Base-by-base conservation (phyloP, 2,797 vertebrate genomes). In the Linurgus olivaceus region DNA sequence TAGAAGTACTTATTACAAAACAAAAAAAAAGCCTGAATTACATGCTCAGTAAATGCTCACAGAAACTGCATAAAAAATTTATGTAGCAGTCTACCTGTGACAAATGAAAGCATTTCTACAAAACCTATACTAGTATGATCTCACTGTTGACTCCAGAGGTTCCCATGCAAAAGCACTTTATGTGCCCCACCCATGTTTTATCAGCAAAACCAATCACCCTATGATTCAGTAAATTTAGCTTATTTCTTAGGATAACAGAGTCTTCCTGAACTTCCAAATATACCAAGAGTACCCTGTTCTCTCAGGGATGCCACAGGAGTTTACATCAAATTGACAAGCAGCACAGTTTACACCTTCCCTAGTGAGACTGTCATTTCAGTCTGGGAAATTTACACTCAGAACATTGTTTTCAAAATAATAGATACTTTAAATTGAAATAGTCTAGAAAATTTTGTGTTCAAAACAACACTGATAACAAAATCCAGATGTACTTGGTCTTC, bases 221-320 rank as follows among this genome's bases (percentile, higher is more conserved):
- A 17, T 7, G 6, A 68, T 14, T 59, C 23, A 70, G 28, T 37
- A 68, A 33, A 31, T 7, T 19, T 28, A 47, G 16, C 1, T 7
- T 37, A 40, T 55, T 70, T 65, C 16, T 76, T 55, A 18, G 5
- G 7, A 65, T 11, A 61, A 73, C 3, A 66, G 5, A 83, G 2
- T 21, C 37, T 31, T 31, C 31, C 52, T 31, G 47, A 47, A 50
- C 17, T n/a, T 50, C 13, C 19, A 50, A 45, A 72, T 6, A 76
- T 17, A 33, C 13, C 50, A 81, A 35, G 3, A 42, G 24, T 21
- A 47, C 4, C 25, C n/a, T 28, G 4, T 4, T 19, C 26, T 70
- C 52, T 71, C 31, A 70, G 11, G 17, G 13, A 72, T 29, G 3
- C 38, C 15, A 23, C 0, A 0, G 9, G 19, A 66, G 61, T 52